phyloP scores from a whole-genome alignment of 2,797 vertebrate genomes.

The Argentina silus region DNA sequence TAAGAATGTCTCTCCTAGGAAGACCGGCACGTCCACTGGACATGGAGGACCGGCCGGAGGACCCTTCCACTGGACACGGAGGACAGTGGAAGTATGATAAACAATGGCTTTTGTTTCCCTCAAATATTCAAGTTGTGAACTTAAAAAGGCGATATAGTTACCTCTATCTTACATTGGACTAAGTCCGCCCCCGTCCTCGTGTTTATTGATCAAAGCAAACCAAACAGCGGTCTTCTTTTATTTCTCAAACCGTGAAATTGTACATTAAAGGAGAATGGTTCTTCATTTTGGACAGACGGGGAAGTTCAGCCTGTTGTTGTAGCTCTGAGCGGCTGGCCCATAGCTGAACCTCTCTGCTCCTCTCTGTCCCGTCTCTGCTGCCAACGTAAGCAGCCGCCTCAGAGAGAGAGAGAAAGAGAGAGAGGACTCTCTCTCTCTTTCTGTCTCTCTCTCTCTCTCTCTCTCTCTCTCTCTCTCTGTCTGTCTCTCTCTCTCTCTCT shows the following conservation, averaged over 20 bases:
- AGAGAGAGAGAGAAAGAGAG: no score
- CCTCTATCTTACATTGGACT: no score
- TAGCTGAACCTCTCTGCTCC: slow-evolving; percentile 27
- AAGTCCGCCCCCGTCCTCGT: background rate
- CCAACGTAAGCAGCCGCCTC: slow-evolving; percentile 74
- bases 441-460: no score
- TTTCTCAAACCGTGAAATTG: slow-evolving; percentile 57
- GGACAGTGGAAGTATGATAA: background rate
- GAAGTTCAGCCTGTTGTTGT: slow-evolving; percentile 34
- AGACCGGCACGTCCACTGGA: background rate
- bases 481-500: no score
- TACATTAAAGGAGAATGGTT: slow-evolving; percentile 26
- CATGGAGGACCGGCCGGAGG: no score
- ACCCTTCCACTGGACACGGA: no score
- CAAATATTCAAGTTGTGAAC: slow-evolving; percentile 4
- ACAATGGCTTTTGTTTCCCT: slow-evolving; percentile 7
- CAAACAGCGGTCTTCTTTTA: slow-evolving; percentile 46
- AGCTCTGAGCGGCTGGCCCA: background rate
- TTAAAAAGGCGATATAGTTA: background rate
- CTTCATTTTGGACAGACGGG: slow-evolving; percentile 32
- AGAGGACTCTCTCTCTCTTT: no score
- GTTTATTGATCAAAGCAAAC: slow-evolving; percentile 63
- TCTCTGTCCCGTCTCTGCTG: slow-evolving; percentile 40
- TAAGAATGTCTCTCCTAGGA: slow-evolving; percentile 2
- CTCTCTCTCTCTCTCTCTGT: no score